Base-by-base conservation (phyloP, 2,113 vertebrate genomes). In the Syngnathoides biaculeatus region DNA sequence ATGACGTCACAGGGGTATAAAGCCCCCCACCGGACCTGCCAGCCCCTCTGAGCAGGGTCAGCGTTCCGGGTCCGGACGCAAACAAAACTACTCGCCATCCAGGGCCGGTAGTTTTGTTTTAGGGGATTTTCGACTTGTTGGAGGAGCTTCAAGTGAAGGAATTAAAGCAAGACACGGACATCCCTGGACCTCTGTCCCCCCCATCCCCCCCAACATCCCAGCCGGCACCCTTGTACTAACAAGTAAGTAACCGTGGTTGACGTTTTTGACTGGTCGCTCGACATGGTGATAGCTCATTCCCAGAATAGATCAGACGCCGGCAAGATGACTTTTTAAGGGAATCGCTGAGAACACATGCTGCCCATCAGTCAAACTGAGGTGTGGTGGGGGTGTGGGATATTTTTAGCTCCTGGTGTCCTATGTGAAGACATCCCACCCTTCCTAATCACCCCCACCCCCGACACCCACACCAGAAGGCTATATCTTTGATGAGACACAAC, bases 271-370 rank as follows among this genome's bases (percentile, higher is more conserved):
- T 42, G n/a, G 12, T 19, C 3, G 14, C n/a, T 26, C 2, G 38
- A 20, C 10, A 38, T 19, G 94, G 92, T 90, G 88, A 85, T 87
- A 78, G 88, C 85, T 71, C 69, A 72, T 19, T 90, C 95, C 93
- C 92, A 94, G 93, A 99, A 98, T 99, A 99, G 94, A 72, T 80
- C 88, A 92, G 91, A 92, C 61, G 89, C 91, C 11, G 45, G 91
- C 81, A 85, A 78, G 71, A 96, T 98, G 95, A 92, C 97, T 99
- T 99, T 99, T 99, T 99, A 99, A 98, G 97, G 97, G 93, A 97
- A 98, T 98, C 94, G 93, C 88, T 93, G 94, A 91, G 93, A 77
- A 83, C 97, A 98, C 94, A 97, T 99, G 97, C 92, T 92, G 89
- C 63, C 92, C 98, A 95, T 97, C 97, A 95, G 81, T 98, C 95